These are phyloP conservation scores for Hylaea fasciaria DNA, from an alignment of 2,888 invertebrate genomes.

Conservation along the genomic window DNA sequence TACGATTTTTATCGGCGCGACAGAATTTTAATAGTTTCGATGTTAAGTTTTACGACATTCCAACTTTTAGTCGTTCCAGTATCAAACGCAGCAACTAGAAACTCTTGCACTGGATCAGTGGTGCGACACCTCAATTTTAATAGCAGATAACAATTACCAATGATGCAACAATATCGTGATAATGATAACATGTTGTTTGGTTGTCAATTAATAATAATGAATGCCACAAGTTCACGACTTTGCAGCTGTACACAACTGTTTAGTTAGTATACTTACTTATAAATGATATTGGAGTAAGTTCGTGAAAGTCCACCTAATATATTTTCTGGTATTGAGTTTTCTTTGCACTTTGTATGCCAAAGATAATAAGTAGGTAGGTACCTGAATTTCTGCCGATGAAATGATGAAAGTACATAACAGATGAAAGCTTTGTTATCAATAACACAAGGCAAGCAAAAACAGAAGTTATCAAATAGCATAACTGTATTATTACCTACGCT, in stretches of 20 bases:
- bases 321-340: too few relatives aligned
- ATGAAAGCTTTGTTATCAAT: slow-evolving; percentile 10
- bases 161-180: slow-evolving; percentile 44
- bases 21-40: too few relatives aligned
- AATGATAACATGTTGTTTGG: slow-evolving; percentile 26
- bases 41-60: too few relatives aligned
- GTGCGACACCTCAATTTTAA: background rate
- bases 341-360: too few relatives aligned
- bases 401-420: slow-evolving; percentile 1
- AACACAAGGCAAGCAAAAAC: slow-evolving; percentile 4
- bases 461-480: slow-evolving; percentile 10
- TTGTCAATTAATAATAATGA: background rate
- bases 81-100: background rate
- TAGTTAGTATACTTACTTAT: too few relatives aligned
- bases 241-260: background rate
- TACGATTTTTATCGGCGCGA: too few relatives aligned
- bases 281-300: too few relatives aligned
- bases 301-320: too few relatives aligned
- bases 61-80: background rate
- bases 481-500: too few relatives aligned
- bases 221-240: background rate
- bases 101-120: background rate
- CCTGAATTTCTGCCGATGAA: too few relatives aligned
- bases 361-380: too few relatives aligned
- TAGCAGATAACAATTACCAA: slow-evolving; percentile 4